A percentile compares a stretch with the other conserved stretches of the same genome.
phyloP scores from a whole-genome alignment of 2,113 vertebrate species.

The Pandion haliaetus region DNA sequence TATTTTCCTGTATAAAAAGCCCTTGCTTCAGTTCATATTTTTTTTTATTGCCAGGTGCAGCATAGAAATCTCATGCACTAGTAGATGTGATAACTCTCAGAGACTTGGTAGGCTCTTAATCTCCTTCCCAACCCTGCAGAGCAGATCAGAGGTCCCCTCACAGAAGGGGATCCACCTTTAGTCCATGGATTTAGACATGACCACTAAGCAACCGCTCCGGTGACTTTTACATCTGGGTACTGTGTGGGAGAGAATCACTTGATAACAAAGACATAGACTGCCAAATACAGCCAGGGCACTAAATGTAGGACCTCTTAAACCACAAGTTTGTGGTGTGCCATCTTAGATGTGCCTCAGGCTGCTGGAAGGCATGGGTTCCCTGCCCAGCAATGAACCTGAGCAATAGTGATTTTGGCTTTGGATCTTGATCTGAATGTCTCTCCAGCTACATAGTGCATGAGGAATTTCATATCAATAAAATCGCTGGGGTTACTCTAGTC shows the following conservation, averaged over 20 bases:
- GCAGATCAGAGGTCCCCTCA: background rate
- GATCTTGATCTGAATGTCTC: background rate
- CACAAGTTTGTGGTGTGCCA: background rate
- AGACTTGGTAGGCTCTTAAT: background rate
- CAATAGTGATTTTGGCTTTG: background rate
- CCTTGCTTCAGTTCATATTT: background rate
- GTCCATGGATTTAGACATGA: background rate
- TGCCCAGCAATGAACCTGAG: background rate
- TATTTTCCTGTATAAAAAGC: background rate
- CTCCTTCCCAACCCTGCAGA: background rate
- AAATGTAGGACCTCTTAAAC: background rate
- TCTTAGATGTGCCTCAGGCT: background rate
- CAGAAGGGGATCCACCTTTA: background rate
- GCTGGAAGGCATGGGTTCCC: background rate
- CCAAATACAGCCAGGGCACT: too few relatives aligned
- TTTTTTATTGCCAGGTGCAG: background rate
- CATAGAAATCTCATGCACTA: background rate
- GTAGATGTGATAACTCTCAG: background rate
- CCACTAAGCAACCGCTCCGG: fast-evolving
- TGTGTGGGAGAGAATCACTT: too few relatives aligned
- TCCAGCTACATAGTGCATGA: background rate
- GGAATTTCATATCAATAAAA: background rate
- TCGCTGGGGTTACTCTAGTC: background rate
- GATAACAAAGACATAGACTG: background rate
- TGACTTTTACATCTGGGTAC: background rate